Base-by-base conservation (phyloP, 2,113 vertebrate genomes). In the Syngnathus typhle region DNA sequence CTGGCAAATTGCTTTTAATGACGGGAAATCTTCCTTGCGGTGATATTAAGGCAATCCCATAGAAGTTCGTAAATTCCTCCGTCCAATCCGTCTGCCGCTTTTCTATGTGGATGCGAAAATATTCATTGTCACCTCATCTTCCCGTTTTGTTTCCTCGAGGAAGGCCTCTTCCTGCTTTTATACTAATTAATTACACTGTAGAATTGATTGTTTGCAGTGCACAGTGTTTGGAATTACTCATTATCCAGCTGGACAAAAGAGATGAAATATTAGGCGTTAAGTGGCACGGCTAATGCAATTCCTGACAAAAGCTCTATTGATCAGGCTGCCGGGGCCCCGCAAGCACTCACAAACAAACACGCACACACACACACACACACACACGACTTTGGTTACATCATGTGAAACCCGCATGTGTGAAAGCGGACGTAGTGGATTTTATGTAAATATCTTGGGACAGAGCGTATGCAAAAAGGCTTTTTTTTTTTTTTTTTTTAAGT, bases 221-320 rank as follows among this genome's bases (percentile, higher is more conserved):
- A 77, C 71, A 78, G 75, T 74, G 75, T 74, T 90, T 79, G 81
- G 86, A 89, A 88, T 85, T 76, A 88, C 85, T 90, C 86, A 86
- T 87, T 86, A 81, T 90, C 84, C 43, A 72, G 77, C 85, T 78
- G 83, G 80, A 87, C 87, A 83, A 83, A 89, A 86, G 85, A 85
- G 83, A 86, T 91, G 90, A 90, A 91, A 91, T 91, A 91, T 90
- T 88, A 92, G 88, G 80, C 85, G 89, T 85, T 91, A 91, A 91
- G 90, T 90, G 87, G 87, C 65, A 21, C 77, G 77, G 82, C 88
- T 91, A 91, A 92, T 89, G 84, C 81, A 88, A 90, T 87, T 88
- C 88, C 84, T 88, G 81, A 75, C 83, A 82, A 90, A 89, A 87
- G 86, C 81, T 81, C 76, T 87, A 91, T 91, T 90, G 91, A 92